Evolutionary conservation across 92 coral and sea anemone species (phyloP), one percentile per base, ranked within the genome.

Genomic region (Umimayanthus chanpuru): DNA sequence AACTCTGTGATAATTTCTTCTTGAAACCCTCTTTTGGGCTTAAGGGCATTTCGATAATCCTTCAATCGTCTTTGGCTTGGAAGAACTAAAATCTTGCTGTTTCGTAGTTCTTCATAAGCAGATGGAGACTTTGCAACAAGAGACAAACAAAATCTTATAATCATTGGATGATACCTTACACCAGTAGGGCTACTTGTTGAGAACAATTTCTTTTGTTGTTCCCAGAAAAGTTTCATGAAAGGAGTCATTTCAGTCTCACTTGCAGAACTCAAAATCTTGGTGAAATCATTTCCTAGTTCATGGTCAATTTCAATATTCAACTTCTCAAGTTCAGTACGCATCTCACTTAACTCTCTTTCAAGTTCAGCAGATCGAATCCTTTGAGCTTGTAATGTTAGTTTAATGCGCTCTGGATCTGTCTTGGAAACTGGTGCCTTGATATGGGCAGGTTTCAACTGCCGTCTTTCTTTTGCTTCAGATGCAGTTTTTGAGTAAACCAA

Each of bases 121-220:
- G 96, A 91, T 20, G 96, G 92, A 85, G 90, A 80, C 78, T 94
- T 91, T 21, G 90, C 88, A 76, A 89, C 92, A 43, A 91, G 87
- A 4, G 96, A 93, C 67, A 93, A 64, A 32, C 89, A 68, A 49
- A 89, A 93, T 58, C 96, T 93, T n/a, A n/a, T n/a, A 12, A 93
- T 50, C 93, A 90, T 90, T 9, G 94, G 96, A 77, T 93, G 95
- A 81, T 91, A 93, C 21, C 92, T 53, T 21, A 88, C 89, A 10
- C 94, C 91, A 6, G 88, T 85, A 6, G 76, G 28, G 77, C 93
- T 88, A 36, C 90, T 89, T 14, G 85, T 10, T 28, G 73, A 78
- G 41, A 93, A 88, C 81, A 94, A 25, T 29, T 89, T 86, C 85
- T 44, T 94, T 64, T 94, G 94, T 14, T 93, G 88, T 72, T 92